Percentiles rank a stretch among this genome's conserved stretches.
These are phyloP conservation scores for Thamnophis sirtalis DNA, from an alignment of 2,113 vertebrate genomes.

Conservation along the genomic window DNA sequence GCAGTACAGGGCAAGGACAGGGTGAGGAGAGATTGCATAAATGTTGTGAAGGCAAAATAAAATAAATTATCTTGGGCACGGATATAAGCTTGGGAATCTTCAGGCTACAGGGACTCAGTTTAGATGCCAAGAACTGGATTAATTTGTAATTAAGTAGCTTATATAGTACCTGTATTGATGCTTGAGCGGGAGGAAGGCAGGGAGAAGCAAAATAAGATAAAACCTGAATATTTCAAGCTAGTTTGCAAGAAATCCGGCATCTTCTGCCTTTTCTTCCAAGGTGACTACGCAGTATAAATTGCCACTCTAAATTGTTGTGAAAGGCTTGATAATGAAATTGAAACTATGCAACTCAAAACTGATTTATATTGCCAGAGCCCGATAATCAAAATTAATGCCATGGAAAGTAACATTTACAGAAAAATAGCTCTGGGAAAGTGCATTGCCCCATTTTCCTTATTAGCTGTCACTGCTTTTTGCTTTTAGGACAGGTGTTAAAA, in stretches of 20 bases:
- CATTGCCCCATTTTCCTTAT: conserved; percentile 9
- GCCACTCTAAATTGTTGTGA: conserved; percentile 9
- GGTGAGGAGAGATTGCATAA: not conserved
- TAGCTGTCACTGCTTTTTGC: conserved; percentile 1
- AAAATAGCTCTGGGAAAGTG: conserved; percentile 5
- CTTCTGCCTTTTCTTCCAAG: not conserved
- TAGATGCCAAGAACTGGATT: not conserved
- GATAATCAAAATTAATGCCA: conserved; percentile 14
- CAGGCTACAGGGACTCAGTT: not conserved
- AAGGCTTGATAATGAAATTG: conserved; percentile 13
- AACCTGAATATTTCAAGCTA: not conserved
- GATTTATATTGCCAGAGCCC: not conserved
- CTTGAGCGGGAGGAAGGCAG: not conserved
- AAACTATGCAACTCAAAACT: not conserved
- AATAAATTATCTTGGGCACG: not conserved
- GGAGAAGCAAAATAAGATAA: not conserved
- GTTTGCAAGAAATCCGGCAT: not conserved
- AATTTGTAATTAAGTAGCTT: not conserved
- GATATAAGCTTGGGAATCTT: not conserved
- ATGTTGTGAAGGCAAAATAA: not conserved
- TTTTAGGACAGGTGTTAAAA: not conserved
- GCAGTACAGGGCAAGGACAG: not conserved
- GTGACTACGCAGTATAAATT: not conserved
- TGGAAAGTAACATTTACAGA: not conserved
- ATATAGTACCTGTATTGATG: not conserved